Evolutionary conservation across 2,888 invertebrate species (phyloP).

Genomic region (Plagiodera versicolora): DNA sequence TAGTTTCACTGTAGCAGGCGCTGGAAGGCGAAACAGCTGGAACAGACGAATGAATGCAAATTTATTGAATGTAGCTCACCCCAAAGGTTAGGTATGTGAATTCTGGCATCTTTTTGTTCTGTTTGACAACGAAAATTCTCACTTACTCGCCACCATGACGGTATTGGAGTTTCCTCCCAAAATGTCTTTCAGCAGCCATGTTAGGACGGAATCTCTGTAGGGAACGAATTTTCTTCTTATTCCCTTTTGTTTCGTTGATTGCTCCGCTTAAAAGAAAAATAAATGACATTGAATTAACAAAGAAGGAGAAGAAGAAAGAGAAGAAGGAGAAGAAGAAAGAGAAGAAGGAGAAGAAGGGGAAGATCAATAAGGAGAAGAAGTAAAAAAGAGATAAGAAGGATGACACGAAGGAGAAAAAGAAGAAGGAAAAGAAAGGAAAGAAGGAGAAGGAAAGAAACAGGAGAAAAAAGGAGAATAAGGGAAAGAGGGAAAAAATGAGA

Average conservation of each 20-base stretch:
- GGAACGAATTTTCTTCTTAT: conserved; percentile 65
- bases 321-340: too few species aligned
- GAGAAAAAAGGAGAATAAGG: too few species aligned
- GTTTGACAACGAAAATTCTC: background rate
- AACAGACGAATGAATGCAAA: conserved; percentile 36
- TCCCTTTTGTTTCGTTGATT: conserved; percentile 44
- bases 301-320: too few species aligned
- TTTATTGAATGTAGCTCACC: background rate
- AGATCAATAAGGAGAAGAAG: too few species aligned
- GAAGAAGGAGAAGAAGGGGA: too few species aligned
- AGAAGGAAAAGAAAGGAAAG: too few species aligned
- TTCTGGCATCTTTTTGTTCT: too few species aligned
- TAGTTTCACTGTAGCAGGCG: conserved; percentile 75
- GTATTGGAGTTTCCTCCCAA: conserved; percentile 78
- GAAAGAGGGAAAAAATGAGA: too few species aligned
- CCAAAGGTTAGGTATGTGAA: too few species aligned
- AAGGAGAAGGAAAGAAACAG: too few species aligned
- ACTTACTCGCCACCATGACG: conserved; percentile 78
- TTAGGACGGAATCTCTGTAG: conserved; percentile 78
- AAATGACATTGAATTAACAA: conserved; percentile 20
- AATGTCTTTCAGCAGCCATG: conserved; percentile 80
- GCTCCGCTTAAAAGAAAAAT: conserved; percentile 52
- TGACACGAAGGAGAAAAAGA: too few species aligned
- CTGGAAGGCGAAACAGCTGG: conserved; percentile 77
- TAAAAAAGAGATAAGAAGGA: too few species aligned